phyloP scores from a whole-genome alignment of 2,888 invertebrate genomes.

The Neocrepidodera transversa region DNA sequence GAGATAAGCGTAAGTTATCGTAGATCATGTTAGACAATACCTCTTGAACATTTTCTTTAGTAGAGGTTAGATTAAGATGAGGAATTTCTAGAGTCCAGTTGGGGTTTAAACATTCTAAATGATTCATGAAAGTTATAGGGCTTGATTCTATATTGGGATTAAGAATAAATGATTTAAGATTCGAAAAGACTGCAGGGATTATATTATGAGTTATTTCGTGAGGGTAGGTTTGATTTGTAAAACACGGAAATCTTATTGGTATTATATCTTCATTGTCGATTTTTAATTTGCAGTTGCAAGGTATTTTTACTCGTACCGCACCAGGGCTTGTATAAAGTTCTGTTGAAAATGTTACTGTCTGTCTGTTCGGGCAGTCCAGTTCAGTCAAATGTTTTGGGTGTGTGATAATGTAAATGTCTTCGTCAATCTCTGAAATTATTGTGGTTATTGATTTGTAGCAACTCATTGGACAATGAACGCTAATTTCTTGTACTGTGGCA shows the following conservation, averaged over 20 bases:
- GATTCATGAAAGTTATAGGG: constrained; percentile 14
- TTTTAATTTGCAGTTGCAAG: constrained; percentile 14
- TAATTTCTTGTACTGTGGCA: constrained; percentile 34
- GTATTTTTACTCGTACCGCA: constrained; percentile 11
- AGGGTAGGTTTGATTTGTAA: background rate
- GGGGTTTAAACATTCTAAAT: constrained; percentile 17
- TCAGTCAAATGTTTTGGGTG: constrained; percentile 20
- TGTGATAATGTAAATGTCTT: constrained; percentile 29
- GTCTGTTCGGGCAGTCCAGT: background rate
- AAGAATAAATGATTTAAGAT: constrained; percentile 23
- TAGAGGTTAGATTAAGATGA: background rate
- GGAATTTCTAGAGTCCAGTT: constrained; percentile 30
- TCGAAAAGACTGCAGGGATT: constrained; percentile 27
- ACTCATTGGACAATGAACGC: constrained; percentile 32
- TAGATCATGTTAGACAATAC: background rate
- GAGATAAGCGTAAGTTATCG: background rate
- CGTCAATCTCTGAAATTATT: constrained; percentile 32
- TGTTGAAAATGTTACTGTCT: background rate
- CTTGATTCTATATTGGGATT: constrained; percentile 20
- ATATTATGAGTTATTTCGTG: constrained; percentile 19
- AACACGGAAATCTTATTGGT: constrained; percentile 19
- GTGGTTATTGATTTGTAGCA: constrained; percentile 30
- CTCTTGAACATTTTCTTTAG: background rate
- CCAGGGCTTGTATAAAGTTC: background rate
- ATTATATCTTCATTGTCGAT: constrained; percentile 21